phyloP scores from a whole-genome alignment of 2,797 vertebrate species.

The Nannoperca obscura region DNA sequence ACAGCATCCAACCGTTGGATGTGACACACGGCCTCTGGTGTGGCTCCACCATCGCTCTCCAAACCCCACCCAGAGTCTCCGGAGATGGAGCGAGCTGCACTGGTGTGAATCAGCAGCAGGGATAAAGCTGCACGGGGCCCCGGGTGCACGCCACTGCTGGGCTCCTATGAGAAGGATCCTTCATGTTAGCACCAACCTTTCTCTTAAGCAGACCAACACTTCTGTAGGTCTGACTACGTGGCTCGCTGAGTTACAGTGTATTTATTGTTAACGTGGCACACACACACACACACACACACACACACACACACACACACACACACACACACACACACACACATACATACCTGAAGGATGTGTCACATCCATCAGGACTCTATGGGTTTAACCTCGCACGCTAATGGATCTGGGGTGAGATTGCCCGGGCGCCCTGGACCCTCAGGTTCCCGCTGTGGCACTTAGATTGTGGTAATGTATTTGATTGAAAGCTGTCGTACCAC shows the following conservation, averaged over 20 bases:
- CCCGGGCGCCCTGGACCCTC: too few species aligned
- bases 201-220: conserved; percentile 1
- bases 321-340: background rate
- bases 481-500: background rate
- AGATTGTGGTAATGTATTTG: background rate
- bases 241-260: background rate
- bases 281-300: too few species aligned
- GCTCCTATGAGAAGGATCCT: background rate
- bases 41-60: conserved; percentile 27
- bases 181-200: conserved; percentile 13
- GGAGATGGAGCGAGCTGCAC: conserved; percentile 23
- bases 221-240: background rate
- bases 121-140: background rate
- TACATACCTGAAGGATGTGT: background rate
- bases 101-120: conserved; percentile 35
- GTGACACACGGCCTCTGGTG: conserved; percentile 48
- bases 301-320: background rate
- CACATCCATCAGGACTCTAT: background rate
- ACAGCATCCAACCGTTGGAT: conserved; percentile 24
- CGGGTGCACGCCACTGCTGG: conserved; percentile 17
- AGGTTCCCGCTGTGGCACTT: background rate
- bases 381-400: background rate
- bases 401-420: background rate
- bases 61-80: background rate
- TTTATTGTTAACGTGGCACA: conserved; percentile 9